These are phyloP conservation scores for Prolemur simus DNA, from an alignment of 2,113 vertebrate genomes.

Conservation along the genomic window DNA sequence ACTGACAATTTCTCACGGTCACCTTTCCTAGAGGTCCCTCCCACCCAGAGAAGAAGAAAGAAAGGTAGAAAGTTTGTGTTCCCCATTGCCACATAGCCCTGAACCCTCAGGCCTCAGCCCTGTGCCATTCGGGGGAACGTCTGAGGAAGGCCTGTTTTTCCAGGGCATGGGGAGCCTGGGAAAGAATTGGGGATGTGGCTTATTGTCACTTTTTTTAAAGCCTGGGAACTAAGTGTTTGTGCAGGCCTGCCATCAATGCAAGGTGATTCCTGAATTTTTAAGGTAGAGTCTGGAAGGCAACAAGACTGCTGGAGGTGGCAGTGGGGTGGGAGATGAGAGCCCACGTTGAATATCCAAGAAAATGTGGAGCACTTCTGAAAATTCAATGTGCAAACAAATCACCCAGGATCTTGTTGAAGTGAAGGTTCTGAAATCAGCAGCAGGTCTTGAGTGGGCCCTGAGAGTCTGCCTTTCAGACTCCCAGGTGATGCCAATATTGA, in stretches of 20 bases:
- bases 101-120: no score
- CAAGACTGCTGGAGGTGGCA: not conserved
- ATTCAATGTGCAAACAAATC: not conserved
- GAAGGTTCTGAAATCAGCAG: not conserved
- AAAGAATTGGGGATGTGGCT: not conserved
- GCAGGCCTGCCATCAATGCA: fast-evolving
- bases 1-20: fast-evolving
- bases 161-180: not conserved
- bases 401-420: not conserved
- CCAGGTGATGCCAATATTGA: not conserved
- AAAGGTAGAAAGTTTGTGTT: not conserved
- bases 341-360: not conserved
- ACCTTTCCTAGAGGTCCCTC: not conserved
- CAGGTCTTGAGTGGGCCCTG: not conserved
- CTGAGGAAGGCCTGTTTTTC: not conserved
- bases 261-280: not conserved
- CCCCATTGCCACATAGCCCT: no score
- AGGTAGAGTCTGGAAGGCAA: not conserved
- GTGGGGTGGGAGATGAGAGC: fast-evolving
- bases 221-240: not conserved
- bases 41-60: not conserved
- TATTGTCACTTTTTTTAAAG: not conserved
- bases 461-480: not conserved
- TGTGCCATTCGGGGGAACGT: not conserved
- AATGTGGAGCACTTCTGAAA: not conserved